These are phyloP conservation scores for Lycaon pictus DNA, from an alignment of 2,113 vertebrate species.

Conservation along the genomic window DNA sequence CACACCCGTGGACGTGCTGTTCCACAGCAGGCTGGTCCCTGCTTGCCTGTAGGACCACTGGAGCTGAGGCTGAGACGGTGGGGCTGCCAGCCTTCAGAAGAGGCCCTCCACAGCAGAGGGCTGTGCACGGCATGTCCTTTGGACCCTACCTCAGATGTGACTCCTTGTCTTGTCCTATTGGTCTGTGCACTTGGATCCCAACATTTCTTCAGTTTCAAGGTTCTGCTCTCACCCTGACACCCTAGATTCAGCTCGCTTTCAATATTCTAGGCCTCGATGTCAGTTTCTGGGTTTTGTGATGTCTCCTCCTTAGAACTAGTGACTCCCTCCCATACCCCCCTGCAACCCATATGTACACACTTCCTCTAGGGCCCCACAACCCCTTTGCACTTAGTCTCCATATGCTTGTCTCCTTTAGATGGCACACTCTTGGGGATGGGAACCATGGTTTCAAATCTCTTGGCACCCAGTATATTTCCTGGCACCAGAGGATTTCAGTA, in stretches of 20 bases:
- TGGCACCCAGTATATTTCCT: neutral
- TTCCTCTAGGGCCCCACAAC: neutral
- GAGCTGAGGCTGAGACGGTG: neutral
- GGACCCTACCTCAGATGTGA: neutral
- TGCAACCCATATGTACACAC: neutral
- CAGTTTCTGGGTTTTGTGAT: neutral
- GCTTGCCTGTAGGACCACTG: neutral
- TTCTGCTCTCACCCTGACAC: neutral
- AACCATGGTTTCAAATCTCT: neutral
- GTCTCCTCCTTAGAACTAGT: neutral
- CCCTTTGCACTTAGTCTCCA: neutral
- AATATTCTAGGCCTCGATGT: neutral
- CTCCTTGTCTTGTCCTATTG: neutral
- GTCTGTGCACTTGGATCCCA: neutral
- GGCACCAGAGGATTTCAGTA: neutral
- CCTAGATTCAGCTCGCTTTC: neutral
- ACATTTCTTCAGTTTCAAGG: neutral
- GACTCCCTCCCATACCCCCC: neutral
- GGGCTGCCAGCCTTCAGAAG: neutral
- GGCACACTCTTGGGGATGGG: neutral
- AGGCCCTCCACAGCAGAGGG: neutral
- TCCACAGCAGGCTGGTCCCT: neutral
- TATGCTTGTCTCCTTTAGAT: neutral
- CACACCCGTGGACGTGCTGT: neutral
- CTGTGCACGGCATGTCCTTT: neutral